phyloP scores from a whole-genome alignment of 1,140 invertebrate genomes.

The Drosophila suzukii region DNA sequence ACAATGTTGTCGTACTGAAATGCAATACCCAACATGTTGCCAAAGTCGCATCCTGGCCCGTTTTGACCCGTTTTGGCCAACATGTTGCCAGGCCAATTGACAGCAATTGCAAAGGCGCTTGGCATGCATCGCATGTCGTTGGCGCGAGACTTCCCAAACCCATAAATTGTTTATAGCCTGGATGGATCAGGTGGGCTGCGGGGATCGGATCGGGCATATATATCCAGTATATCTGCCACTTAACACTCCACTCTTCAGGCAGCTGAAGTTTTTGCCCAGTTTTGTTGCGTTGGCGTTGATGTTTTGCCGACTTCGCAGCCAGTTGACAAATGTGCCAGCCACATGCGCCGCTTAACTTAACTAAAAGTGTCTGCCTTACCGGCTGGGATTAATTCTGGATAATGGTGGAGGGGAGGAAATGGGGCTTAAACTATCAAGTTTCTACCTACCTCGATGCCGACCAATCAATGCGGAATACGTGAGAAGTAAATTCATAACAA shows the following conservation, averaged over 20 bases:
- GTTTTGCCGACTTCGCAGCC: conserved; percentile 74
- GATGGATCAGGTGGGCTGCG: conserved; percentile 30
- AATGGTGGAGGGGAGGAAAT: background rate
- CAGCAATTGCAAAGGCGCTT: conserved; percentile 79
- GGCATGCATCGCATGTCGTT: conserved; percentile 73
- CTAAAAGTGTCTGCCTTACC: conserved; percentile 56
- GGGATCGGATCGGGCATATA: conserved; percentile 9
- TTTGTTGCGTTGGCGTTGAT: conserved; percentile 74
- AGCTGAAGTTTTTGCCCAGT: conserved; percentile 38
- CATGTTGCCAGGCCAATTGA: conserved; percentile 65
- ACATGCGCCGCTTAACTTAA: conserved; percentile 73
- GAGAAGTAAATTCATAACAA: conserved; percentile 42
- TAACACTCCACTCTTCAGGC: conserved; percentile 51
- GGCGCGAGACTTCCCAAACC: conserved; percentile 66
- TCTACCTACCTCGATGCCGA: conserved; percentile 58
- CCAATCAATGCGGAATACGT: conserved; percentile 63
- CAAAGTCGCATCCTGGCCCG: conserved; percentile 7
- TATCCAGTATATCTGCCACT: conserved; percentile 46
- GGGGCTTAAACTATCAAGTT: conserved; percentile 35
- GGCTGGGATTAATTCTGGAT: conserved; percentile 29
- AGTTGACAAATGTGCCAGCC: conserved; percentile 75
- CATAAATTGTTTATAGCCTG: conserved; percentile 78
- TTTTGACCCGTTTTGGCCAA: conserved; percentile 7
- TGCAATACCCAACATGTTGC: conserved; percentile 55
- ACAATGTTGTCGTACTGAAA: conserved; percentile 61